A percentile compares a stretch with the other conserved stretches of the same genome.
These are phyloP conservation scores for Orius insidiosus DNA, from an alignment of 1,140 invertebrate genomes.

Conservation along the genomic window DNA sequence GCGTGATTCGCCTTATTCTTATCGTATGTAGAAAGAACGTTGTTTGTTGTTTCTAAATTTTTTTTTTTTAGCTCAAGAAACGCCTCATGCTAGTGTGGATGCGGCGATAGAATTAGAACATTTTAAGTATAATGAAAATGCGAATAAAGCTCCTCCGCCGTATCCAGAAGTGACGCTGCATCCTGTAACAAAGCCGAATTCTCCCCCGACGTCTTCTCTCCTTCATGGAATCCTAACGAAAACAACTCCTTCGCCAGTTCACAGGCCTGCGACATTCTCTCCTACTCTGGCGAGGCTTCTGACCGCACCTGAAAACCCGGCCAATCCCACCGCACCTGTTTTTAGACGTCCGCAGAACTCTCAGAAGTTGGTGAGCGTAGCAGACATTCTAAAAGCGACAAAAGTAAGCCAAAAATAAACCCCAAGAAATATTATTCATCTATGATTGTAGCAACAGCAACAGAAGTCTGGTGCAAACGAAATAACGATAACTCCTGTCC, in stretches of 20 bases:
- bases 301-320: slow-evolving; percentile 41
- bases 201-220: slow-evolving; percentile 37
- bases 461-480: slow-evolving; percentile 23
- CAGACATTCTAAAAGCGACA: slow-evolving; percentile 30
- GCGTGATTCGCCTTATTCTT: slow-evolving; percentile 12
- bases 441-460: too few relatives aligned
- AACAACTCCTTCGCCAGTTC: slow-evolving; percentile 15
- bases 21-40: too few relatives aligned
- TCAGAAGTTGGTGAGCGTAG: slow-evolving; percentile 40
- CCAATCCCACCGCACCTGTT: neutral
- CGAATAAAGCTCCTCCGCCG: slow-evolving; percentile 33
- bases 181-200: slow-evolving; percentile 36
- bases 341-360: slow-evolving; percentile 25
- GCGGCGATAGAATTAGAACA: too few relatives aligned
- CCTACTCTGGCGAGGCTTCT: slow-evolving; percentile 59
- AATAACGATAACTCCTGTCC: slow-evolving; percentile 37
- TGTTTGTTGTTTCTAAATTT: too few relatives aligned
- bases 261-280: slow-evolving; percentile 40
- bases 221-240: slow-evolving; percentile 59
- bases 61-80: too few relatives aligned
- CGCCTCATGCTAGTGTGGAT: too few relatives aligned
- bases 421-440: too few relatives aligned
- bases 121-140: too few relatives aligned
- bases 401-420: too few relatives aligned
- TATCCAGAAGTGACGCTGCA: slow-evolving; percentile 61